Evolutionary conservation across 1,140 invertebrate species (phyloP).

Genomic region (Aphaenogaster rudis): DNA sequence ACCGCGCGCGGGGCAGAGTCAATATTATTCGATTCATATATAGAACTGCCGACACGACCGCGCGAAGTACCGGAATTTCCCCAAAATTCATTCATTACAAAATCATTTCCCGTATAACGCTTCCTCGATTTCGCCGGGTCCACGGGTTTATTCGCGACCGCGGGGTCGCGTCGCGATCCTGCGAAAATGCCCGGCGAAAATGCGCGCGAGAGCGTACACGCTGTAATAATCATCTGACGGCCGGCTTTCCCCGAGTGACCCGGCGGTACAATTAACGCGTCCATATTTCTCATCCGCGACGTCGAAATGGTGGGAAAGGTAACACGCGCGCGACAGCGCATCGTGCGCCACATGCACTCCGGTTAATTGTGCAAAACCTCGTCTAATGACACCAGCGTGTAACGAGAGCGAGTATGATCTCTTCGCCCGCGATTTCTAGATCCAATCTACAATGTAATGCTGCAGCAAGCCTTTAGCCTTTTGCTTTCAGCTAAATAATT

Average conservation of each 20-base stretch:
- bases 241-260: neutral
- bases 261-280: conserved; percentile 13
- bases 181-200: neutral
- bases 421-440: no score
- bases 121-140: conserved; percentile 5
- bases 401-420: neutral
- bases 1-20: conserved; percentile 14
- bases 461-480: no score
- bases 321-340: neutral
- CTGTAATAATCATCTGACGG: conserved; percentile 6
- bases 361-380: conserved; percentile 19
- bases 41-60: conserved; percentile 8
- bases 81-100: conserved; percentile 42
- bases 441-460: no score
- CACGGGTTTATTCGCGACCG: neutral
- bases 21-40: conserved; percentile 62
- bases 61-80: conserved; percentile 5
- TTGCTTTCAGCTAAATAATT: no score
- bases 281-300: neutral
- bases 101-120: conserved; percentile 18
- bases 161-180: neutral
- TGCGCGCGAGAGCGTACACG: neutral
- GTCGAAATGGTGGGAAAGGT: neutral
- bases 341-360: neutral
- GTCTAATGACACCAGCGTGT: neutral